phyloP scores from a whole-genome alignment of 2,113 vertebrate genomes.

The Anthoscopus minutus region DNA sequence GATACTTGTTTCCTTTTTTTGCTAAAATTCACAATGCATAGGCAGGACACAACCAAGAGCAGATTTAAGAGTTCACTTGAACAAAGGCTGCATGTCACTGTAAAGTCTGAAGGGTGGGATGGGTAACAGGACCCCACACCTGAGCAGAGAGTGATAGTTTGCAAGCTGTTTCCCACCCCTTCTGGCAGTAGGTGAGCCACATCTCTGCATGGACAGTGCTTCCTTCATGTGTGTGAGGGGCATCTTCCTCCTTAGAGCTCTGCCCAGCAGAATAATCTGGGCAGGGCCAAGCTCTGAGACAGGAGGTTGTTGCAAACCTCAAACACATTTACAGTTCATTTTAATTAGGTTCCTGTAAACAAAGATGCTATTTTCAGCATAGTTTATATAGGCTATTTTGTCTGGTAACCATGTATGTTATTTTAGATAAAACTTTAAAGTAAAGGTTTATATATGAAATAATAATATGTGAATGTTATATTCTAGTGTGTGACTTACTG shows the following conservation, averaged over 20 bases:
- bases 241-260: neutral
- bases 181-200: neutral
- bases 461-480: neutral
- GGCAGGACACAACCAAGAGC: neutral
- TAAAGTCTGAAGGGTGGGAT: neutral
- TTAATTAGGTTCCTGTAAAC: slow-evolving; percentile 16
- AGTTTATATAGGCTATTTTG: slow-evolving; percentile 35
- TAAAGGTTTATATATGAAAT: slow-evolving; percentile 33
- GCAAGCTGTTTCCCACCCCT: neutral
- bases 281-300: neutral
- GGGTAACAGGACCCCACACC: neutral
- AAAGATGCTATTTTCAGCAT: slow-evolving; percentile 48
- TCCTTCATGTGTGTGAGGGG: neutral
- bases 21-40: neutral
- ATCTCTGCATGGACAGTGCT: neutral
- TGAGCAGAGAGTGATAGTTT: neutral
- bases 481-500: neutral
- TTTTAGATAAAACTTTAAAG: slow-evolving; percentile 31
- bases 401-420: slow-evolving; percentile 30
- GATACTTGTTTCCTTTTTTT: neutral
- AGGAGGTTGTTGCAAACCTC: neutral
- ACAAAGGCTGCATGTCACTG: neutral
- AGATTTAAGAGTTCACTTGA: neutral
- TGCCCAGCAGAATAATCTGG: neutral
- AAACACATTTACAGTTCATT: neutral